Evolutionary conservation across 2,797 vertebrate species (phyloP).

Genomic region (Syndactyla subalaris): DNA sequence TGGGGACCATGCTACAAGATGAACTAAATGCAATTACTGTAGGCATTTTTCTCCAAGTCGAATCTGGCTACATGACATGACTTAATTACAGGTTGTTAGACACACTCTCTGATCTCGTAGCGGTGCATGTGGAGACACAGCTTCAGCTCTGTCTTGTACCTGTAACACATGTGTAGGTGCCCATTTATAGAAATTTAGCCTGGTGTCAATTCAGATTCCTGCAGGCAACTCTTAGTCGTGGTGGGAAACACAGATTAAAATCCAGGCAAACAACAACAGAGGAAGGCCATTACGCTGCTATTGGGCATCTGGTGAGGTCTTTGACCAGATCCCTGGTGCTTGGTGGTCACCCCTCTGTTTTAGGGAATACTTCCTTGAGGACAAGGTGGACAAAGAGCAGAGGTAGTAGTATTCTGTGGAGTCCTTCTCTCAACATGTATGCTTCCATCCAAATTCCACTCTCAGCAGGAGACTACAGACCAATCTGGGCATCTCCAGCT

Average conservation of each 20-base stretch:
- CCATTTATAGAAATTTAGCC: not conserved
- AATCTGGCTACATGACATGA: slow-evolving; percentile 87
- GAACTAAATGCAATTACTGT: slow-evolving; percentile 96
- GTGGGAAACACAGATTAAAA: not conserved
- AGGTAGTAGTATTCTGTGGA: not conserved
- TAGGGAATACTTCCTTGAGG: not conserved
- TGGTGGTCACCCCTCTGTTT: not conserved
- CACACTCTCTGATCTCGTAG: slow-evolving; percentile 82
- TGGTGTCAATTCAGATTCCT: not conserved
- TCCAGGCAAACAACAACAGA: not conserved
- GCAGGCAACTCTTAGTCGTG: not conserved
- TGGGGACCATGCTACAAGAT: slow-evolving; percentile 90
- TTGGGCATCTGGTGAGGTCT: not conserved
- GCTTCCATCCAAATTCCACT: not conserved
- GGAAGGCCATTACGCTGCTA: not conserved
- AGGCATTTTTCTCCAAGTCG: slow-evolving; percentile 82
- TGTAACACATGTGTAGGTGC: not conserved
- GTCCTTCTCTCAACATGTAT: not conserved
- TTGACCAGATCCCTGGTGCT: not conserved
- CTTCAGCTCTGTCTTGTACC: not conserved
- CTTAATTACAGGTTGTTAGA: slow-evolving; percentile 95
- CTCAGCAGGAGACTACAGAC: not conserved
- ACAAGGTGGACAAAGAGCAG: not conserved
- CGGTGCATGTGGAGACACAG: slow-evolving; percentile 62
- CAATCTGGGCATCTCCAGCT: not conserved